Evolutionary conservation across 2,888 invertebrate species (phyloP), one percentile per base, ranked within the genome.

Genomic region (Limnephilus marmoratus): DNA sequence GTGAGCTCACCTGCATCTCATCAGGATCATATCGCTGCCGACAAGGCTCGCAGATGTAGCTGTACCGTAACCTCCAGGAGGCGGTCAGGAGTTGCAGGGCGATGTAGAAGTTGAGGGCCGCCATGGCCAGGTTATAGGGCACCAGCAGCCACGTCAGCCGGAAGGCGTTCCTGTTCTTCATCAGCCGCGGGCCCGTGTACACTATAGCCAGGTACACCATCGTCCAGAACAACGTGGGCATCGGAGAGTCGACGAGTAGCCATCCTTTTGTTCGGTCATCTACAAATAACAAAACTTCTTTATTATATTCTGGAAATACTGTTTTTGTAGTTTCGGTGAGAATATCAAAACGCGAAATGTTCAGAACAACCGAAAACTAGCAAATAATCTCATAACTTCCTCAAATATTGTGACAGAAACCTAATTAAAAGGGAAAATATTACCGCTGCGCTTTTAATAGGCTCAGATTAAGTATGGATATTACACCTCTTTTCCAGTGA

Each of bases 41-140:
- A 94, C 98, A 98, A 2, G 98, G 98, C 95, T 99, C 98, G 95
- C 99, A 99, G 34, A 98, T 97, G 94, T 98, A 98, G 95, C 98
- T 98, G 95, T 99, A 99, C 93, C 97, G 96, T 92, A 98, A 95
- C 94, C 97, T 97, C 92, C 97, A 97, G 5, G 98, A 97, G 3
- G 98, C 98, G 31, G 97, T 96, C 7, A 98, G 95, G 92, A 98
- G 94, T 96, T 98, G 97, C 93, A 97, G 95, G 90, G 98, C 98
- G 95, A 99, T 99, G 94, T 98, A 98, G 5, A 97, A 97, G 95
- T 99, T 99, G 88, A 99, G 96, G 1, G 96, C 96, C 4, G 98
- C 98, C 97, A 99, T 98, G 1, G 97, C 96, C 93, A 99, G 95
- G 95, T 99, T 99, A 95, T 99, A 99, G 4, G 97, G 97, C 91